A percentile compares a stretch with the other conserved stretches of the same genome.
Conservation (phyloP, 1,140 invertebrate species). For the Eufriesea mexicana region DNA sequence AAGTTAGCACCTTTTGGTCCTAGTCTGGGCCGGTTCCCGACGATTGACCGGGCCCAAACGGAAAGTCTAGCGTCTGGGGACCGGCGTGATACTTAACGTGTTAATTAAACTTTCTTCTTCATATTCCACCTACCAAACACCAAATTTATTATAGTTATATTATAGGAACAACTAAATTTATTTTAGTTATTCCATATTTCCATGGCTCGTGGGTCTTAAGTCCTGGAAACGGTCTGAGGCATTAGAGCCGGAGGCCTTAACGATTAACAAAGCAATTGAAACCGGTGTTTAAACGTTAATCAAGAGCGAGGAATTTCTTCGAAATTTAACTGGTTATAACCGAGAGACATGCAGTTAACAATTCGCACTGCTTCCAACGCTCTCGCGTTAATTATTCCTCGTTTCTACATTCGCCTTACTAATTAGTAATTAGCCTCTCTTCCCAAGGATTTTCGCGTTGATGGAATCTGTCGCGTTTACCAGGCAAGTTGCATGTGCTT, state of each 20-base stretch:
- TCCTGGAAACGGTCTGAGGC: neutral
- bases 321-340: constrained; percentile 12
- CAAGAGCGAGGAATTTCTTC: neutral
- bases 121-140: neutral
- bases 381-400: constrained; percentile 28
- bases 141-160: too few relatives aligned
- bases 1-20: too few relatives aligned
- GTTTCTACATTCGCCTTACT: constrained; percentile 37
- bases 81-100: too few relatives aligned
- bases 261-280: neutral
- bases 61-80: too few relatives aligned
- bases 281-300: neutral
- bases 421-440: constrained; percentile 41
- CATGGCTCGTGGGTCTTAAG: too few relatives aligned
- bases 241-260: too few relatives aligned
- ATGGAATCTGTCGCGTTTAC: constrained; percentile 28
- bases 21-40: too few relatives aligned
- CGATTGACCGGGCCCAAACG: too few relatives aligned
- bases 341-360: constrained; percentile 3
- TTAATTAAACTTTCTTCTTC: neutral
- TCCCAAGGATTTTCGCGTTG: constrained; percentile 27
- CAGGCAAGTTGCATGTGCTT: neutral
- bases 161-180: too few relatives aligned
- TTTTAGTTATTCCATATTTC: too few relatives aligned
- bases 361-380: neutral